These are phyloP conservation scores for Boulengerochromis microlepis DNA, from an alignment of 2,113 vertebrate genomes.

Conservation along the genomic window DNA sequence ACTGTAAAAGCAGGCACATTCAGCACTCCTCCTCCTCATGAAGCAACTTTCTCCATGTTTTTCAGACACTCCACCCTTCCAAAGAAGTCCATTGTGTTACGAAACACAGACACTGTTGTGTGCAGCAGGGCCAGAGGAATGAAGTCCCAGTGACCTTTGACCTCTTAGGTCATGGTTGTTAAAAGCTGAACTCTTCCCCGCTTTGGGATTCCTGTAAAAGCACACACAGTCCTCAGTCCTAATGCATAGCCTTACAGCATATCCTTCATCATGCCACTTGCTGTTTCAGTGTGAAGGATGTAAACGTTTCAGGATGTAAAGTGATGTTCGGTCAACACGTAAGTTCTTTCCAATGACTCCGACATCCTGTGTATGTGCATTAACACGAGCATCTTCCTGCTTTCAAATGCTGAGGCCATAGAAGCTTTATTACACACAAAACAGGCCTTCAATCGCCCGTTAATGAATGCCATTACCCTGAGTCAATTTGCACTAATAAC, in stretches of 20 bases:
- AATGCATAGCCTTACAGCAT: neutral
- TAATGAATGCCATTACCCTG: conserved; percentile 8
- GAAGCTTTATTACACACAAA: neutral
- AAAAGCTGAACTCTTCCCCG: neutral
- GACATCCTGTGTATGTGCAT: conserved; percentile 31
- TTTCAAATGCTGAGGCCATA: neutral
- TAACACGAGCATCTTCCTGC: neutral
- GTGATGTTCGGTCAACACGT: neutral
- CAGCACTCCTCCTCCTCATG: neutral
- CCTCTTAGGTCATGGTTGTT: neutral
- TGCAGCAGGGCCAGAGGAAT: neutral
- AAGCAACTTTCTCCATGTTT: neutral
- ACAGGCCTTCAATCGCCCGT: neutral
- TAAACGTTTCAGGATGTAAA: neutral
- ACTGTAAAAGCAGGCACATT: neutral
- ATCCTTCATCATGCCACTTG: neutral
- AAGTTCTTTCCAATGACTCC: neutral
- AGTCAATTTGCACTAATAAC: neutral
- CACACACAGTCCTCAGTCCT: neutral
- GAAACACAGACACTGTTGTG: neutral
- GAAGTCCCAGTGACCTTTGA: neutral
- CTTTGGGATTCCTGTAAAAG: neutral
- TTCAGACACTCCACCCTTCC: neutral
- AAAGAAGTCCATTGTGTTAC: neutral
- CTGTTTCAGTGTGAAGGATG: neutral